phyloP scores from a whole-genome alignment of 1,140 invertebrate genomes.

The Neodiprion lecontei region DNA sequence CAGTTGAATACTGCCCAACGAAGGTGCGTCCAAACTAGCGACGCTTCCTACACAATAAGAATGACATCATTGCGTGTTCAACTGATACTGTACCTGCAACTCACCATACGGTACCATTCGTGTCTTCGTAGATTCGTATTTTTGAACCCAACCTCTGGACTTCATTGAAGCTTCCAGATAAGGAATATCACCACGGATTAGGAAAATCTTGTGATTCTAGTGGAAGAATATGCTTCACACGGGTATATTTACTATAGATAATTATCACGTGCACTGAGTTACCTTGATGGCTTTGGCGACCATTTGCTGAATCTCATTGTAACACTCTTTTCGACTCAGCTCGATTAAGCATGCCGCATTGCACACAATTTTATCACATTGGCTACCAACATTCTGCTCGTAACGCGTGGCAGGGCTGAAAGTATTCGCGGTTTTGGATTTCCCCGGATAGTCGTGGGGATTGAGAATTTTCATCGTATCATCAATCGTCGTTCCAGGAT shows the following conservation, averaged over 20 bases:
- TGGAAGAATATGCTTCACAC: slow-evolving; percentile 25
- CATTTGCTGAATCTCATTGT: background rate
- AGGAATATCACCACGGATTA: slow-evolving; percentile 24
- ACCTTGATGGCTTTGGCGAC: slow-evolving; percentile 18
- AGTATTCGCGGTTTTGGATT: background rate
- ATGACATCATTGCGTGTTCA: background rate
- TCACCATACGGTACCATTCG: slow-evolving; percentile 8
- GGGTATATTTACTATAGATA: background rate
- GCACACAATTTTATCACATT: slow-evolving; percentile 52
- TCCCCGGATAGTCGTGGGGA: background rate
- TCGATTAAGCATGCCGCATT: slow-evolving; percentile 50
- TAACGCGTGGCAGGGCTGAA: slow-evolving; percentile 7
- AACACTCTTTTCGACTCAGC: background rate
- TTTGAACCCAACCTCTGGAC: background rate
- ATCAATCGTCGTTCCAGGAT: background rate
- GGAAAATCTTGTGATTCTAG: slow-evolving; percentile 9
- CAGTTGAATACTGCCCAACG: background rate
- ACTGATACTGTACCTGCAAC: background rate
- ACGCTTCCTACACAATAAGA: background rate
- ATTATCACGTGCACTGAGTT: background rate
- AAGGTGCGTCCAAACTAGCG: background rate
- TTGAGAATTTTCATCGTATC: background rate
- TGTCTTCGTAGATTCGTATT: slow-evolving; percentile 10
- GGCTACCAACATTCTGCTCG: background rate
- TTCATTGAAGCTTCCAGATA: slow-evolving; percentile 11